A percentile compares a stretch with the other conserved stretches of the same genome.
Evolutionary conservation across 2,888 invertebrate species (phyloP).

Genomic region (Drosophila leonis): DNA sequence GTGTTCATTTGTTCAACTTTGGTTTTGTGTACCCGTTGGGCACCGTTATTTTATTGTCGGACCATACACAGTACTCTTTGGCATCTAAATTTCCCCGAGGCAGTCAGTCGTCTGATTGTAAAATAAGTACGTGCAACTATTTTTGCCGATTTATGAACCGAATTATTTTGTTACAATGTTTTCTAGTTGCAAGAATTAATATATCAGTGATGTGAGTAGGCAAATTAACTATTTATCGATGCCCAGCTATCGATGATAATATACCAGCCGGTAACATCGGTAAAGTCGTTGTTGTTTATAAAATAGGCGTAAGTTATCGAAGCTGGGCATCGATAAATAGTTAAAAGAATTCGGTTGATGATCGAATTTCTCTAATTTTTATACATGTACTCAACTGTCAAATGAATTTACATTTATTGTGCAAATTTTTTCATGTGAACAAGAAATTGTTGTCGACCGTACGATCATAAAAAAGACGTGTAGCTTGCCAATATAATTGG

Average conservation of each 20-base stretch:
- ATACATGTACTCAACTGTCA: not conserved
- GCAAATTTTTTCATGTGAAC: too few relatives aligned
- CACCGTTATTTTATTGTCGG: conserved; percentile 25
- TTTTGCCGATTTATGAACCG: not conserved
- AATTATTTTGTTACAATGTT: conserved; percentile 25
- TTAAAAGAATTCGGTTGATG: not conserved
- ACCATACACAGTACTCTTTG: conserved; percentile 10
- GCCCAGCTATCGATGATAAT: not conserved
- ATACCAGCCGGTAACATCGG: not conserved
- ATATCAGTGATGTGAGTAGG: conserved; percentile 16
- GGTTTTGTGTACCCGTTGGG: conserved; percentile 14
- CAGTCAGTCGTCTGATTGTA: not conserved
- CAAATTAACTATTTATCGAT: not conserved
- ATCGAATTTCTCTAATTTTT: not conserved
- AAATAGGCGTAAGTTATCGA: not conserved
- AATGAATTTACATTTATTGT: too few relatives aligned
- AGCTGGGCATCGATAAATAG: not conserved
- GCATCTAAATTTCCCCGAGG: not conserved
- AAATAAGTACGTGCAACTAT: conserved; percentile 4
- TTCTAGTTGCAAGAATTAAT: conserved; percentile 35
- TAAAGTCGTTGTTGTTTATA: not conserved
- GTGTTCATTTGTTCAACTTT: conserved; percentile 7
- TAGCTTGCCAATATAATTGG: too few relatives aligned
- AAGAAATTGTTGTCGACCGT: not conserved
- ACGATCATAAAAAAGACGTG: not conserved